Evolutionary conservation across 2,797 vertebrate genomes (phyloP), one percentile per base, ranked within the genome.

Genomic region (Cetoscarus ocellatus): DNA sequence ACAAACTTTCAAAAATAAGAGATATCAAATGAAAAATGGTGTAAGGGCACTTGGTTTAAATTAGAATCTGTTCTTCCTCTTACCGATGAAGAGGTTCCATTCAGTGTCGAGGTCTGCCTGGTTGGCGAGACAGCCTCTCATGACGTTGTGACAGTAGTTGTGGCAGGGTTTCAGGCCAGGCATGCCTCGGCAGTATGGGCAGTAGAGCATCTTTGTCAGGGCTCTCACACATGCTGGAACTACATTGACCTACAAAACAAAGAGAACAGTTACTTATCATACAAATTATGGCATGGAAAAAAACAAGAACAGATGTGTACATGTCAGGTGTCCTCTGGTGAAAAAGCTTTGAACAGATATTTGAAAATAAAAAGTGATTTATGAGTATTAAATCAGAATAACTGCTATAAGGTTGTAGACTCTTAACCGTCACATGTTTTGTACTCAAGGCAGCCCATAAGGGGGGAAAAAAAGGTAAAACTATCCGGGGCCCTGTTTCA

Each of bases 101-200:
- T 99, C 98, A 0, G 96, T 95, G 84, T 99, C 98, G 15, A 99
- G 94, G 92, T 99, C 98, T 1, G 98, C 98, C 88, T 99, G 98
- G 91, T 99, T 99, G 18, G 98, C 98, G 63, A 99, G 93, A 85
- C 98, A 99, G 88, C 98, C 98, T 78, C 97, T 97, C 96, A 99
- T 96, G 57, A 99, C 97, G n/a, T 99, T 99, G 85, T 97, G 96
- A 86, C 98, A 99, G 93, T 99, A 99, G 93, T 96, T 98, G 86
- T 93, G 95, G 80, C 98, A 99, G 51, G 98, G 96, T 83, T 96
- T 97, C 83, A 98, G 95, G 0, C 93, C 92, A n/a, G 97, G 95
- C 69, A 98, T 91, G 57, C 96, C 95, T 42, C 96, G 95, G 59
- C 98, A 99, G 88, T 98, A 98, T 0, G 97, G 96, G 67, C 98